phyloP scores from a whole-genome alignment of 2,797 vertebrate genomes.

The Anguilla pacifica region DNA sequence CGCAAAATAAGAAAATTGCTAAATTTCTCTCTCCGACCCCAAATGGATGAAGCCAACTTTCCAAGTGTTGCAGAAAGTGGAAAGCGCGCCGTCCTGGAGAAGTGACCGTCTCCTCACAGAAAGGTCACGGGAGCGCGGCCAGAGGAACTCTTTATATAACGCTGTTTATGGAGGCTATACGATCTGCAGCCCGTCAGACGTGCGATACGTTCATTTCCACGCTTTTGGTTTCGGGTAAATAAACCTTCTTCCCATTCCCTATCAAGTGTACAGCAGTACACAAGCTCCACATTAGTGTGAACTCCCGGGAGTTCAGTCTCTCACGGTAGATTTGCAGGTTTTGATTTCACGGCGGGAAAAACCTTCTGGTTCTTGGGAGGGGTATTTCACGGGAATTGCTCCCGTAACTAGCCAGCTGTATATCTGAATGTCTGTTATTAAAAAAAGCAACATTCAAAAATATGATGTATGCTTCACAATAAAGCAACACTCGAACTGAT shows the following conservation, averaged over 20 bases:
- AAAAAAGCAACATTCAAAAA: neutral
- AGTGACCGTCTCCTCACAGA: constrained; percentile 32
- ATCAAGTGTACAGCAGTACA: neutral
- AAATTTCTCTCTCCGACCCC: neutral
- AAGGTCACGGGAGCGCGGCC: constrained; percentile 52
- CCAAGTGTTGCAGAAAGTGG: neutral
- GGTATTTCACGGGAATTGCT: neutral
- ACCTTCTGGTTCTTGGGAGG: neutral
- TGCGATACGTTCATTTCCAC: neutral
- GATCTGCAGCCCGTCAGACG: constrained; percentile 28
- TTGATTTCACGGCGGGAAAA: neutral
- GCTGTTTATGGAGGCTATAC: constrained; percentile 40
- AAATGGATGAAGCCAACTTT: neutral
- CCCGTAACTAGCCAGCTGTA: neutral
- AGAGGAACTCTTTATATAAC: constrained; percentile 47
- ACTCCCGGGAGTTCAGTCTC: neutral
- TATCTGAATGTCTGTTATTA: neutral
- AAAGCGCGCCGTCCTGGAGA: neutral
- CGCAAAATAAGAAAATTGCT: neutral
- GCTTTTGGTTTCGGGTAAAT: neutral
- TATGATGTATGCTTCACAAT: neutral
- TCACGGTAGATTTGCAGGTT: neutral
- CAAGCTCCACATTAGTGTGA: neutral
- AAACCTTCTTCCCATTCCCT: neutral
- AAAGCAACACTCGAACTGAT: neutral